These are phyloP conservation scores for Pangasianodon hypophthalmus DNA, from an alignment of 2,113 vertebrate species.

Conservation along the genomic window DNA sequence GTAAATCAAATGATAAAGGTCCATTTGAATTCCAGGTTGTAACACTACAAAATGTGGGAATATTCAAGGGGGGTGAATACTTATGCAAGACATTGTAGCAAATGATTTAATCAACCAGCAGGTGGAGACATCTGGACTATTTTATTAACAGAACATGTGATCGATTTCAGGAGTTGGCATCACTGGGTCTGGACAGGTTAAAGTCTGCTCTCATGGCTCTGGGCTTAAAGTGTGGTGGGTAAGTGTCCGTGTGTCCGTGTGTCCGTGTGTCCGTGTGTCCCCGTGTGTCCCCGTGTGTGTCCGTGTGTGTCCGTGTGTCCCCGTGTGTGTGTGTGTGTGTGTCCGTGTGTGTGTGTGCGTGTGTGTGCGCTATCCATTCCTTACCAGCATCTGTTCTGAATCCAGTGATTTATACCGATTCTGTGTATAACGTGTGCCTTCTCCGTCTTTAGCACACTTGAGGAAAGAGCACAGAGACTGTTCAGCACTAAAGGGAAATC, in stretches of 20 bases:
- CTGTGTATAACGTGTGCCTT: not conserved
- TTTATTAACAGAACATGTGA: not conserved
- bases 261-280: not conserved
- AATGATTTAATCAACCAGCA: not conserved
- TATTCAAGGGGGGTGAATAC: not conserved
- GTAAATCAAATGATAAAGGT: no score
- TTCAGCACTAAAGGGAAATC: slow-evolving; percentile 98
- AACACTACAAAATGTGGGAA: not conserved
- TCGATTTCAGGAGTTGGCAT: slow-evolving; percentile 87
- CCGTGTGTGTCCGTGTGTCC: not conserved
- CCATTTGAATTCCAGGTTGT: no score
- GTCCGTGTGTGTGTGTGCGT: no score
- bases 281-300: no score
- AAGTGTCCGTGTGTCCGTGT: slow-evolving; percentile 61
- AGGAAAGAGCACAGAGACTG: slow-evolving; percentile 93
- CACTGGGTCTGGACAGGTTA: slow-evolving; percentile 93
- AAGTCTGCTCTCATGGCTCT: slow-evolving; percentile 96
- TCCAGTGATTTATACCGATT: not conserved
- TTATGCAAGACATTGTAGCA: not conserved
- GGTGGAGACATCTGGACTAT: not conserved
- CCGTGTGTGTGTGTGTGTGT: not conserved
- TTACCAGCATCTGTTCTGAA: not conserved
- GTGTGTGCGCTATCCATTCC: not conserved
- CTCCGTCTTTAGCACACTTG: slow-evolving; percentile 81
- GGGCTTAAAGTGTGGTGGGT: slow-evolving; percentile 97